Conservation (phyloP, 1,140 invertebrate species). For the Formica exsecta region DNA sequence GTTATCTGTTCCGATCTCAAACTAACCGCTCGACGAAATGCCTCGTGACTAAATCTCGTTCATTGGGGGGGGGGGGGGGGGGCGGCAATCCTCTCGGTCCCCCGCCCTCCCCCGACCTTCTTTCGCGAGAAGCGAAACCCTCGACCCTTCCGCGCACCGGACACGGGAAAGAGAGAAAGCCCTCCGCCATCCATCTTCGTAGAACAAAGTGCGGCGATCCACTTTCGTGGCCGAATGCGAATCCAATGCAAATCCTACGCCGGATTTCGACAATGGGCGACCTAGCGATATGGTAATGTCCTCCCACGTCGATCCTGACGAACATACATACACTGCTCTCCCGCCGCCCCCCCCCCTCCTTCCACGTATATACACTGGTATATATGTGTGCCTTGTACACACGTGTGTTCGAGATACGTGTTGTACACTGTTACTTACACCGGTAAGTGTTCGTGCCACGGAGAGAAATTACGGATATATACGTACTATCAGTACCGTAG, state of each 20-base stretch:
- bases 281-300: conserved; percentile 80
- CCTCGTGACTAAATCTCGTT: conserved; percentile 10
- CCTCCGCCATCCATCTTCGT: conserved; percentile 76
- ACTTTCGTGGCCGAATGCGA: conserved; percentile 78
- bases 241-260: conserved; percentile 77
- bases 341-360: background rate
- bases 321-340: conserved; percentile 13
- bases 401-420: conserved; percentile 31
- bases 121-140: conserved; percentile 49
- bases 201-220: conserved; percentile 79
- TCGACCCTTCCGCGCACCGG: conserved; percentile 63
- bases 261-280: conserved; percentile 76
- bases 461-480: conserved; percentile 33
- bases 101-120: conserved; percentile 40
- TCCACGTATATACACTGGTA: background rate
- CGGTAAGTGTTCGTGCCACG: conserved; percentile 7
- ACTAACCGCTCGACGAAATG: conserved; percentile 1
- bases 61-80: background rate
- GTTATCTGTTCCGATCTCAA: background rate
- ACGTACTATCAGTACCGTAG: conserved; percentile 26
- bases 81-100: background rate
- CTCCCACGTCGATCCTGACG: conserved; percentile 73
- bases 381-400: background rate
- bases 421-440: conserved; percentile 53
- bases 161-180: conserved; percentile 46